Percentiles rank a stretch among this genome's conserved stretches.
phyloP scores from a whole-genome alignment of 1,140 invertebrate genomes.

The Trichonephila clavata region DNA sequence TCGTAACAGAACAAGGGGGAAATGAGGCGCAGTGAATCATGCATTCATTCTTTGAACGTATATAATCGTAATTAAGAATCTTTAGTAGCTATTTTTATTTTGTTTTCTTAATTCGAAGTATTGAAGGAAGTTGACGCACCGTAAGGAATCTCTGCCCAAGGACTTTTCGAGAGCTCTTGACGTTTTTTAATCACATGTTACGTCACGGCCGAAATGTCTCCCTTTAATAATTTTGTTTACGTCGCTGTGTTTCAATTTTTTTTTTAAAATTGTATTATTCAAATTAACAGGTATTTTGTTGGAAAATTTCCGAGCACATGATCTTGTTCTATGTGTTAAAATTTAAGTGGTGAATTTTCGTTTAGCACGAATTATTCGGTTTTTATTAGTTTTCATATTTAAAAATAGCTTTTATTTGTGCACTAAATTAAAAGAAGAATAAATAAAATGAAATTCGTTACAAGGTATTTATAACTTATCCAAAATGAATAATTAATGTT shows the following conservation, averaged over 20 bases:
- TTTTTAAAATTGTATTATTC: background rate
- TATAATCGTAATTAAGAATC: conserved; percentile 50
- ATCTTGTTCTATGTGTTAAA: background rate
- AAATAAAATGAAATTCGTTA: background rate
- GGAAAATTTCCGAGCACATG: background rate
- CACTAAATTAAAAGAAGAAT: background rate
- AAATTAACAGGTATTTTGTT: background rate
- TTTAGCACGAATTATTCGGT: background rate
- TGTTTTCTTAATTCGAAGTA: conserved; percentile 29
- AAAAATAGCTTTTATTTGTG: background rate
- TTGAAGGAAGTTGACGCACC: conserved; percentile 53
- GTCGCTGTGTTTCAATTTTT: background rate
- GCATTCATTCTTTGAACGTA: conserved; percentile 46
- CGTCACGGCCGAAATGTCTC: background rate
- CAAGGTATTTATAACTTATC: background rate
- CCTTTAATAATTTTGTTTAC: background rate
- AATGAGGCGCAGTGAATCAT: conserved; percentile 45
- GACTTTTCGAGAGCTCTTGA: conserved; percentile 19
- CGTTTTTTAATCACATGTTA: background rate
- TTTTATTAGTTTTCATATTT: background rate
- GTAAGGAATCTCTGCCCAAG: conserved; percentile 23
- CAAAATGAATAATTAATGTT: background rate
- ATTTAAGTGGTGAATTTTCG: background rate
- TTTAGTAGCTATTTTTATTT: conserved; percentile 32
- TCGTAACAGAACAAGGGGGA: conserved; percentile 1